These are phyloP conservation scores for Hyppa rectilinea DNA, from an alignment of 2,888 invertebrate species.

Conservation along the genomic window DNA sequence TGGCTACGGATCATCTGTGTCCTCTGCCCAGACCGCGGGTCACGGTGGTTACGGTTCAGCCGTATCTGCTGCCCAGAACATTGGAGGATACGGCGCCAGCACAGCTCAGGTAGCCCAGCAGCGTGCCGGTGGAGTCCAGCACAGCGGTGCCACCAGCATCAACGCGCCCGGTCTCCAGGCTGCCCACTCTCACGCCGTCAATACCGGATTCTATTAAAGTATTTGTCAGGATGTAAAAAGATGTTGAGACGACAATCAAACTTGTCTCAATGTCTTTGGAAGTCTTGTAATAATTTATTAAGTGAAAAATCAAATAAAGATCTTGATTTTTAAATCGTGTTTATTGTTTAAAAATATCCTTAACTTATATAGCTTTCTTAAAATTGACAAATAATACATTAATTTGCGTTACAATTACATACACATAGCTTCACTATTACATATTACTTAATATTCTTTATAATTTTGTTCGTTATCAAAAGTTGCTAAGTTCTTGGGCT, in stretches of 20 bases:
- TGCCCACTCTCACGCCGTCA: conserved; percentile 80
- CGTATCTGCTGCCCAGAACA: conserved; percentile 78
- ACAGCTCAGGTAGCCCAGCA: conserved; percentile 80
- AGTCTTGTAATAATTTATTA: conserved; percentile 34
- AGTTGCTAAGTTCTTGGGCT: conserved; percentile 9
- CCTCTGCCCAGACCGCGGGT: conserved; percentile 75
- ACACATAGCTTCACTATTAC: neutral
- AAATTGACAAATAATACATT: neutral
- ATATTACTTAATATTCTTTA: neutral
- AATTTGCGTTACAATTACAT: neutral
- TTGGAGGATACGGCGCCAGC: conserved; percentile 75
- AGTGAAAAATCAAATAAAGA: conserved; percentile 73
- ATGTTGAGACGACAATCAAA: conserved; percentile 81
- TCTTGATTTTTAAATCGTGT: conserved; percentile 49
- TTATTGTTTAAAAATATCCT: conserved; percentile 48
- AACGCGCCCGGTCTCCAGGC: conserved; percentile 81
- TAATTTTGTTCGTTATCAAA: conserved; percentile 8
- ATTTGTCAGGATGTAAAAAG: conserved; percentile 64
- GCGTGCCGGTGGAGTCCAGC: conserved; percentile 70
- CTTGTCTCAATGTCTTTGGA: conserved; percentile 81
- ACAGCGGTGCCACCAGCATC: conserved; percentile 80
- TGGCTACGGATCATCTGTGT: conserved; percentile 67
- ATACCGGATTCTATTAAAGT: conserved; percentile 78
- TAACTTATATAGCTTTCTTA: conserved; percentile 18
- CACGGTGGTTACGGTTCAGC: conserved; percentile 70